Evolutionary conservation across 2,797 vertebrate species (phyloP).

Genomic region (Oryzias dopingdopingensis): DNA sequence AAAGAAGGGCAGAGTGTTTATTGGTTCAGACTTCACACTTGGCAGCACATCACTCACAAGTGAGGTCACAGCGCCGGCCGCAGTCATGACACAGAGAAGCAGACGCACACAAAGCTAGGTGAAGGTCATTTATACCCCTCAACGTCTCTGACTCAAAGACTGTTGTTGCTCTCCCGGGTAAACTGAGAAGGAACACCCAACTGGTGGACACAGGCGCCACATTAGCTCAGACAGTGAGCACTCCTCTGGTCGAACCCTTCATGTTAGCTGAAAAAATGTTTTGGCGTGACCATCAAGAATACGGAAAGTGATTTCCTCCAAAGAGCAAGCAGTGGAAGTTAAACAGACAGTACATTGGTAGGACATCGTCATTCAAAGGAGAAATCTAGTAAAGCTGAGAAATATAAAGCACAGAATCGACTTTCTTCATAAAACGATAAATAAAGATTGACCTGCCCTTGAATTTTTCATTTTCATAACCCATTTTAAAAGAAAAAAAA

Average conservation of each 20-base stretch:
- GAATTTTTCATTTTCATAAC: constrained; percentile 8
- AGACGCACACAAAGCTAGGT: constrained; percentile 36
- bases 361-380: constrained; percentile 38
- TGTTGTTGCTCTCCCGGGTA: constrained; percentile 38
- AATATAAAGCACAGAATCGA: constrained; percentile 26
- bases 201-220: constrained; percentile 25
- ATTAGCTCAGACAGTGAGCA: constrained; percentile 28
- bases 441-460: constrained; percentile 8
- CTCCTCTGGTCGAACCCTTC: constrained; percentile 38
- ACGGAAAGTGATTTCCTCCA: constrained; percentile 31
- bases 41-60: constrained; percentile 74
- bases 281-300: constrained; percentile 28
- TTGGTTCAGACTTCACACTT: constrained; percentile 72
- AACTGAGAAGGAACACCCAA: constrained; percentile 47
- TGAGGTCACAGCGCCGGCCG: constrained; percentile 87
- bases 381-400: constrained; percentile 10
- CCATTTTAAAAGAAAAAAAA: not conserved
- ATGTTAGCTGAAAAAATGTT: constrained; percentile 26
- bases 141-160: constrained; percentile 19
- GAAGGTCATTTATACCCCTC: constrained; percentile 34
- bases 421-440: constrained; percentile 28
- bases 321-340: constrained; percentile 40
- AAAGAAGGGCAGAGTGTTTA: constrained; percentile 69
- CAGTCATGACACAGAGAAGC: constrained; percentile 45
- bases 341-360: constrained; percentile 55